Percentiles rank a stretch among this genome's conserved stretches.
Evolutionary conservation across 2,888 invertebrate species (phyloP).

Genomic region (Strigamia crassipes): DNA sequence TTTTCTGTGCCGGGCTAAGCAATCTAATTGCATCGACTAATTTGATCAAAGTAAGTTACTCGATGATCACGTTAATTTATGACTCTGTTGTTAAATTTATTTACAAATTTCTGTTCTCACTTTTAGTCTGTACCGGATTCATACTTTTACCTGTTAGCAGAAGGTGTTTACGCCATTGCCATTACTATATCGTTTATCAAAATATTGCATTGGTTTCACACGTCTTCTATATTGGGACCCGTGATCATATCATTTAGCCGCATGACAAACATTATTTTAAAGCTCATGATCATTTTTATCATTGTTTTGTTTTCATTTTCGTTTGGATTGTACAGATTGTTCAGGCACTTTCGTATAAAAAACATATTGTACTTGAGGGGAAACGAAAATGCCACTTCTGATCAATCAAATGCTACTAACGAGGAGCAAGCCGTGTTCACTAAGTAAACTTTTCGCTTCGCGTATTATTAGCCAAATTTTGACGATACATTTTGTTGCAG

Average conservation of each 20-base stretch:
- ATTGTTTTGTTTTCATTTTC: constrained; percentile 68
- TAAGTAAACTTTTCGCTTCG: neutral
- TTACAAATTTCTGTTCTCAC: neutral
- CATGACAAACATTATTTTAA: constrained; percentile 69
- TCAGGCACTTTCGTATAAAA: constrained; percentile 66
- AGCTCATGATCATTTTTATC: constrained; percentile 67
- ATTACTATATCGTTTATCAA: constrained; percentile 71
- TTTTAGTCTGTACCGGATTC: neutral
- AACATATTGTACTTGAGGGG: constrained; percentile 58
- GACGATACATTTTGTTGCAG: constrained; percentile 54
- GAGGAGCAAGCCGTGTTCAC: constrained; percentile 66
- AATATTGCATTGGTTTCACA: constrained; percentile 68
- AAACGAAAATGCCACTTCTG: no score
- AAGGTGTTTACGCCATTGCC: constrained; percentile 70
- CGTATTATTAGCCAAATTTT: no score
- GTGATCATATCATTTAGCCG: constrained; percentile 66
- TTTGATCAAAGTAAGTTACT: neutral
- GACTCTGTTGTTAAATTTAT: neutral
- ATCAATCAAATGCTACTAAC: constrained; percentile 54
- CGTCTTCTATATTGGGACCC: constrained; percentile 70
- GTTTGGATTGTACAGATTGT: constrained; percentile 67
- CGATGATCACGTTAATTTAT: neutral
- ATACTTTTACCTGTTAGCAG: constrained; percentile 66
- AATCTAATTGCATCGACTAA: neutral
- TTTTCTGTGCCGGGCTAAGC: neutral